Evolutionary conservation across 2,797 vertebrate genomes (phyloP).

Genomic region (Sebastiscus albofasciatus): DNA sequence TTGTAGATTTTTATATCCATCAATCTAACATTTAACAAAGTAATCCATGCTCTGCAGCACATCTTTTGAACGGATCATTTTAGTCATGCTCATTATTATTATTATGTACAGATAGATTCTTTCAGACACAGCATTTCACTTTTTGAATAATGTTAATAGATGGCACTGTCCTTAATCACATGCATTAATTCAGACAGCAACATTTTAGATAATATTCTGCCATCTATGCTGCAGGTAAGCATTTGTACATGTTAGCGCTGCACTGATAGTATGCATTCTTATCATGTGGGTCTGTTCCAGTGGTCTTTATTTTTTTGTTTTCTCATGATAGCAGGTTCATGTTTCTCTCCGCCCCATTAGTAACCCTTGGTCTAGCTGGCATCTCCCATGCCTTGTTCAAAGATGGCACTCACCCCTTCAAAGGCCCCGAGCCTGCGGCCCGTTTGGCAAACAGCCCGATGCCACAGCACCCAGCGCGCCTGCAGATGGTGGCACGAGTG

Average conservation of each 20-base stretch:
- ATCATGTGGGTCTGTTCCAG: constrained; percentile 38
- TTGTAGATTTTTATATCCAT: constrained; percentile 77
- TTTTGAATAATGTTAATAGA: constrained; percentile 32
- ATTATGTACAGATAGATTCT: constrained; percentile 13
- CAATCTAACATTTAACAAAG: constrained; percentile 80
- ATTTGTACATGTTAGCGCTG: constrained; percentile 9
- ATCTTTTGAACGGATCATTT: constrained; percentile 86
- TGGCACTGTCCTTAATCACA: constrained; percentile 24
- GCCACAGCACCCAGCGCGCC: constrained; percentile 87
- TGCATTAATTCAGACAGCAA: constrained; percentile 11
- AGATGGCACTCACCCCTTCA: constrained; percentile 99
- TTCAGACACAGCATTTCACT: constrained; percentile 9
- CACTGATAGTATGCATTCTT: constrained; percentile 47
- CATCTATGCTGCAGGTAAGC: constrained; percentile 52
- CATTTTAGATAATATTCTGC: constrained; percentile 21
- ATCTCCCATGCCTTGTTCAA: constrained; percentile 93
- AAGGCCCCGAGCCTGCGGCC: constrained; percentile 98
- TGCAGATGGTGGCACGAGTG: constrained; percentile 69
- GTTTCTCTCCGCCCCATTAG: constrained; percentile 64
- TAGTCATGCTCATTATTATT: constrained; percentile 57
- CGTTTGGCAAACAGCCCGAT: constrained; percentile 95
- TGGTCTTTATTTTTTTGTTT: constrained; percentile 27
- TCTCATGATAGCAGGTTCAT: constrained; percentile 59
- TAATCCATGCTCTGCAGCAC: constrained; percentile 86
- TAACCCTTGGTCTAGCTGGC: constrained; percentile 71